phyloP scores from a whole-genome alignment of 2,888 invertebrate species.

The Suillia variegata region DNA sequence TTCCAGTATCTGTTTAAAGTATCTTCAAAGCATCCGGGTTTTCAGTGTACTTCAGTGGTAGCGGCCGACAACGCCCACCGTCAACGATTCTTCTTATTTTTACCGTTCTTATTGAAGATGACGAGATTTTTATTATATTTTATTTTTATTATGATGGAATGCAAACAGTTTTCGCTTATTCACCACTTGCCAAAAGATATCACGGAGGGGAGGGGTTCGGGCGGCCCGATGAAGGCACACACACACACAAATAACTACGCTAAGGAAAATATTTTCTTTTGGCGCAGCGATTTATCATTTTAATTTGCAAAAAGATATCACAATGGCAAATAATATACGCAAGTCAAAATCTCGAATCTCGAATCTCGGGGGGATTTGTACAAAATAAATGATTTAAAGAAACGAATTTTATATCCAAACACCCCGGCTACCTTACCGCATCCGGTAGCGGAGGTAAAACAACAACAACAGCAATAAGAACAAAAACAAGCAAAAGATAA shows the following conservation, averaged over 20 bases:
- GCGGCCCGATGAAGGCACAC: too few relatives aligned
- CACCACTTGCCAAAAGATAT: background rate
- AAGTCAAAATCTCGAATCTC: slow-evolving; percentile 22
- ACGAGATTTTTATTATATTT: slow-evolving; percentile 13
- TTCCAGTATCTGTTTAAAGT: too few relatives aligned
- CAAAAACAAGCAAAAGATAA: slow-evolving; percentile 5
- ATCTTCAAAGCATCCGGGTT: too few relatives aligned
- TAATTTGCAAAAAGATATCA: slow-evolving; percentile 31
- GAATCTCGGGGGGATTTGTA: slow-evolving; percentile 21
- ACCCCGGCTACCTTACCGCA: too few relatives aligned
- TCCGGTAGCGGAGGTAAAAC: background rate
- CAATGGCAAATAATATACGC: slow-evolving; percentile 27
- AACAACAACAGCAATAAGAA: background rate
- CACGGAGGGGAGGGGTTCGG: too few relatives aligned
- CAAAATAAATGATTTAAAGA: slow-evolving; percentile 23
- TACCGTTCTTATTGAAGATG: slow-evolving; percentile 3
- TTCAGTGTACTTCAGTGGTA: background rate
- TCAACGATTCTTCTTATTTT: too few relatives aligned
- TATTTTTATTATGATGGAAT: slow-evolving; percentile 7
- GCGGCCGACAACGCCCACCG: too few relatives aligned
- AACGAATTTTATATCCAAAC: background rate
- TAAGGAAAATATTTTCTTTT: background rate
- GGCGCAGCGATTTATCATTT: slow-evolving; percentile 29
- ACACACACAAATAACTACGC: background rate
- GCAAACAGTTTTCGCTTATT: slow-evolving; percentile 10